A percentile compares a stretch with the other conserved stretches of the same genome.
phyloP scores from a whole-genome alignment of 2,888 invertebrate species.

The Chaitophorus viminalis region DNA sequence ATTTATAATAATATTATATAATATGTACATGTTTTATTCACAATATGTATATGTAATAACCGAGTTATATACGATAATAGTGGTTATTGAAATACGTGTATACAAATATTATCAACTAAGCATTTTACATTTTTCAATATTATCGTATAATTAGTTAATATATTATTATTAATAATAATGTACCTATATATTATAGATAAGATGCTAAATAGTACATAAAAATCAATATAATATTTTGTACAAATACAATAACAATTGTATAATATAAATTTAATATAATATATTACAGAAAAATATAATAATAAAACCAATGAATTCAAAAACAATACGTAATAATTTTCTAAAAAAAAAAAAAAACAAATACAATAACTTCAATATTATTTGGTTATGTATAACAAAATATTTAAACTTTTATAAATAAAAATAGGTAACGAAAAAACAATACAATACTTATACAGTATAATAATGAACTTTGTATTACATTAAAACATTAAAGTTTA shows the following conservation, averaged over 20 bases:
- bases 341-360: slow-evolving; percentile 14
- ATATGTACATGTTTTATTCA: slow-evolving; percentile 43
- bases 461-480: background rate
- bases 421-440: background rate
- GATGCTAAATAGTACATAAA: slow-evolving; percentile 28
- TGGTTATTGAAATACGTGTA: slow-evolving; percentile 2
- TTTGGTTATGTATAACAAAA: slow-evolving; percentile 16
- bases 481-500: background rate
- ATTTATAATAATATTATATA: background rate
- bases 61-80: background rate
- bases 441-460: background rate
- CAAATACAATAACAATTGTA: background rate
- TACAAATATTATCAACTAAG: slow-evolving; percentile 23
- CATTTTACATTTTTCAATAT: slow-evolving; percentile 24
- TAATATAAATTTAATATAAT: slow-evolving; percentile 13
- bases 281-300: slow-evolving; percentile 25
- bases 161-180: background rate
- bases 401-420: slow-evolving; percentile 18
- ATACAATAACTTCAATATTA: background rate
- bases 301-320: slow-evolving; percentile 1
- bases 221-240: slow-evolving; percentile 29
- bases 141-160: background rate
- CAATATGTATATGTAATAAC: slow-evolving; percentile 29
- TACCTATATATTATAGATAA: no score
- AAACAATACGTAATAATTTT: slow-evolving; percentile 9